Base-by-base conservation (phyloP, 2,888 invertebrate genomes). In the Junonia oenone region DNA sequence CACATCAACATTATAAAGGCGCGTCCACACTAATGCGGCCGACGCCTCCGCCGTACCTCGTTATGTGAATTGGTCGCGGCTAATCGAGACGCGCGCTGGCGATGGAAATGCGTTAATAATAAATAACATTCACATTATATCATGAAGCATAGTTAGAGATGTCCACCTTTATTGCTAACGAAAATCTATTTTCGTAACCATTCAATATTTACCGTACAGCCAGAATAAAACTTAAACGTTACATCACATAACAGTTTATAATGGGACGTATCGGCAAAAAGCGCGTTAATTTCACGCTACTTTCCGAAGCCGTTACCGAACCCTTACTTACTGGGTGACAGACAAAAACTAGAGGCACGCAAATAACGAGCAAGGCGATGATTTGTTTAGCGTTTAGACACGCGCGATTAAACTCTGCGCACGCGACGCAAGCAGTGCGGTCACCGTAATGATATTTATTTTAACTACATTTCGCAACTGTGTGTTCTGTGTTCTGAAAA, bases 61-160 rank as follows among this genome's bases (percentile, higher is more conserved):
- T 75, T 77, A 75, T 56, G 64, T 64, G 70, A 72, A 81, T 81
- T 78, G 73, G 78, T 62, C 71, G 68, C 75, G 77, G 70, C 76
- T 75, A 76, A 76, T 78, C 70, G 73, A 65, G 43, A 43, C 56
- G 59, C 45, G 55, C 56, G 59, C 59, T 51, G 47, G 55, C 46
- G 51, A 51, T 51, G 55, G 48, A 48, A 49, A 51, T 58, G 50
- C 43, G 50, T 56, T 51, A 52, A 55, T 51, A 51, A 51, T 49
- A 50, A 52, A 53, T 47, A 56, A 43, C 53, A 59, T 56, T 54
- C 31, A 49, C 17, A 37, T 49, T 35, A 29, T 40, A 27, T 31
- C 17, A 17, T 40, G 14, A 19, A 33, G 29, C 29, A 19, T 27
- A 33, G 46, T 47, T 33, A 33, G 15, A 29, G n/a, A 17, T n/a